A percentile compares a stretch with the other conserved stretches of the same genome.
These are phyloP conservation scores for Acleris laterana DNA, from an alignment of 2,888 invertebrate species.

Conservation along the genomic window DNA sequence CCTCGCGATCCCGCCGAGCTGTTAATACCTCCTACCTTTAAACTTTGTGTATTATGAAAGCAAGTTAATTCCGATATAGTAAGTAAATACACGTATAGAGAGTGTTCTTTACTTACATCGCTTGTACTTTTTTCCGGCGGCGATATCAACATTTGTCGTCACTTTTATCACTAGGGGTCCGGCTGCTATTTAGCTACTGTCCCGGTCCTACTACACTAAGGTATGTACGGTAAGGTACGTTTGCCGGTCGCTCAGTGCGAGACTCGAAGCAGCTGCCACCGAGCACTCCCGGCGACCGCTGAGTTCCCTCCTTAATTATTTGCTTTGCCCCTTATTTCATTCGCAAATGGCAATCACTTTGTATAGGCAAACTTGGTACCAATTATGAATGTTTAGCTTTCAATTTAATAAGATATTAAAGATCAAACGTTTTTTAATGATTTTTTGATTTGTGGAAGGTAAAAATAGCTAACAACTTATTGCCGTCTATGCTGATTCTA, in stretches of 20 bases:
- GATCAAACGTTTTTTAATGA: background rate
- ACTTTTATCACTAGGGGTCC: no score
- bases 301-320: slow-evolving; percentile 60
- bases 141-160: no score
- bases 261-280: slow-evolving; percentile 55
- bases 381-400: slow-evolving; percentile 6
- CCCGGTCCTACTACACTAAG: background rate
- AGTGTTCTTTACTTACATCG: no score
- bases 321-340: slow-evolving; percentile 55
- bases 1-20: slow-evolving; percentile 42
- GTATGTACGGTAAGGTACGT: background rate
- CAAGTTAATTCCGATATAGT: slow-evolving; percentile 43
- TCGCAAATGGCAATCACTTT: slow-evolving; percentile 54
- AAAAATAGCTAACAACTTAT: no score
- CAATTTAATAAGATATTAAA: slow-evolving; percentile 1
- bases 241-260: background rate
- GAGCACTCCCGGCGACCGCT: slow-evolving; percentile 44
- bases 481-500: no score
- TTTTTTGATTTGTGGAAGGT: background rate
- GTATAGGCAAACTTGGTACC: slow-evolving; percentile 34
- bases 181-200: no score
- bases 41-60: slow-evolving; percentile 41
- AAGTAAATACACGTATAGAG: no score
- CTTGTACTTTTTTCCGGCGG: no score
- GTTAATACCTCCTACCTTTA: slow-evolving; percentile 22